Percentiles rank a stretch among this genome's conserved stretches.
Evolutionary conservation across 2,888 invertebrate genomes (phyloP).

Genomic region (Metopia argyrocephala): DNA sequence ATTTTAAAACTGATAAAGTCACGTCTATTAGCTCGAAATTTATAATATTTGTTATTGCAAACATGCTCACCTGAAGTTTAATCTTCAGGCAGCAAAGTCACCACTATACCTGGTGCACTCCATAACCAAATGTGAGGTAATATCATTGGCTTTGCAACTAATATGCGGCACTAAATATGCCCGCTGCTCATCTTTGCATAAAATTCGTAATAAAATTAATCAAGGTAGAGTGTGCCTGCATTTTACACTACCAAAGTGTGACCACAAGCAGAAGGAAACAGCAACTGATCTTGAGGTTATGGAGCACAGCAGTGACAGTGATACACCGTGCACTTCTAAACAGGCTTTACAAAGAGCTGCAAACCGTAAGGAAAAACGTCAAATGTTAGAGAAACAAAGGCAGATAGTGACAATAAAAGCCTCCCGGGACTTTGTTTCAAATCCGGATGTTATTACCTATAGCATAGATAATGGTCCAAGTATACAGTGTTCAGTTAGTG

Average conservation of each 20-base stretch:
- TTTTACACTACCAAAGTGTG: constrained; percentile 9
- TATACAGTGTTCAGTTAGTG: constrained; percentile 5
- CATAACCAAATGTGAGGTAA: constrained; percentile 26
- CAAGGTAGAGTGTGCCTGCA: constrained; percentile 29
- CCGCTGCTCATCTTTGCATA: not conserved
- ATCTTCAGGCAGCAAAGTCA: not conserved
- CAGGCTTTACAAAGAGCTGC: constrained; percentile 12
- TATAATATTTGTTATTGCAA: constrained; percentile 31
- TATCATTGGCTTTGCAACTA: constrained; percentile 46
- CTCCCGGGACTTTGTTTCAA: constrained; percentile 39
- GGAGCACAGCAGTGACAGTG: constrained; percentile 52
- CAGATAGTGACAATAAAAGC: constrained; percentile 20
- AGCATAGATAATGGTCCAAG: not conserved
- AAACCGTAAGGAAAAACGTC: constrained; percentile 10
- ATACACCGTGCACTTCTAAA: constrained; percentile 45
- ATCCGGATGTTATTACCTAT: constrained; percentile 48
- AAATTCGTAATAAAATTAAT: constrained; percentile 27
- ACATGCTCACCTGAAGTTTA: constrained; percentile 38
- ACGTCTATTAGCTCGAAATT: constrained; percentile 44
- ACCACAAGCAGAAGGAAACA: not conserved
- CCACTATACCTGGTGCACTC: constrained; percentile 36
- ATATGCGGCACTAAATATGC: constrained; percentile 48
- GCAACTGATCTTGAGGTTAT: not conserved
- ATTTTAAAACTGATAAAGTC: not conserved
- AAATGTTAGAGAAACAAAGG: not conserved